Conservation (phyloP, 2,797 vertebrate species). For the Neolamprologus multifasciatus region DNA sequence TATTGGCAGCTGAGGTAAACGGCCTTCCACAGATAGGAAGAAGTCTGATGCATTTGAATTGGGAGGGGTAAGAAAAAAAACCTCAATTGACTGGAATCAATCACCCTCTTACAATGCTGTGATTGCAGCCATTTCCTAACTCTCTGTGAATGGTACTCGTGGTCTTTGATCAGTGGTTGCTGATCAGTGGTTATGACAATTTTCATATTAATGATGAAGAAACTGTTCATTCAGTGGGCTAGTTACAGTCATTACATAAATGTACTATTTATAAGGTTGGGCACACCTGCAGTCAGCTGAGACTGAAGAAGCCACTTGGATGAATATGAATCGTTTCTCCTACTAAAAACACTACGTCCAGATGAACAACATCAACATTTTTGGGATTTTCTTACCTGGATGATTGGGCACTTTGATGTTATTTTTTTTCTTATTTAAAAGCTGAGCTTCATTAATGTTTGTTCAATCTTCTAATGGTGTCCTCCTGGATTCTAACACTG, state of each 20-base stretch:
- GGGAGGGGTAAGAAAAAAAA: not conserved
- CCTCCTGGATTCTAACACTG: not conserved
- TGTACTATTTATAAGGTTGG: not conserved
- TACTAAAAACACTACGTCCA: not conserved
- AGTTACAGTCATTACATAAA: fast-evolving
- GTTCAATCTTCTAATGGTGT: not conserved
- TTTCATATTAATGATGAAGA: not conserved
- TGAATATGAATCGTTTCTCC: not conserved
- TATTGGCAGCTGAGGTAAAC: not conserved
- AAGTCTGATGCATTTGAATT: not conserved
- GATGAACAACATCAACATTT: not conserved
- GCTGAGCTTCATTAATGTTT: not conserved
- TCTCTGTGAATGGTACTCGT: not conserved
- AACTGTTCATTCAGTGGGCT: not conserved
- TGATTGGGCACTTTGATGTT: not conserved
- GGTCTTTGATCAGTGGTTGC: not conserved
- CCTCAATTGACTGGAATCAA: not conserved
- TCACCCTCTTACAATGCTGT: not conserved
- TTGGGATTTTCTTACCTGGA: not conserved
- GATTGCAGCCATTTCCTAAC: not conserved
- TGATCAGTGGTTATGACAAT: not conserved
- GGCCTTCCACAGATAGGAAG: not conserved
- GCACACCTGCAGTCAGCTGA: not conserved
- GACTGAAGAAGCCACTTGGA: not conserved
- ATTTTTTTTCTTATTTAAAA: not conserved